Evolutionary conservation across 2,888 invertebrate species (phyloP), one percentile per base, ranked within the genome.

Genomic region (Ceramica pisi): DNA sequence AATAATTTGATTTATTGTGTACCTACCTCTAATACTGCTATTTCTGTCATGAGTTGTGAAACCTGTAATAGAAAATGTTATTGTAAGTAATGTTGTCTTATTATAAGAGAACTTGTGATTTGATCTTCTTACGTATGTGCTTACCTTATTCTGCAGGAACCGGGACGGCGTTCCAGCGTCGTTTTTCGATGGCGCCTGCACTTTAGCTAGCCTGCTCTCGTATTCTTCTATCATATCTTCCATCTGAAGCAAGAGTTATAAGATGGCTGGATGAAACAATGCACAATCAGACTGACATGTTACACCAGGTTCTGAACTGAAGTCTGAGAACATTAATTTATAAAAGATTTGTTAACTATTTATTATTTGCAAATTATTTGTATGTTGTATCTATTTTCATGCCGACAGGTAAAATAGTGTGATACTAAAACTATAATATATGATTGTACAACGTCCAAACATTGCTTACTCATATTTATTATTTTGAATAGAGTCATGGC

Each of bases 221-320:
- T 94, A 93, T 50, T 95, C 95, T 67, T 95, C 94, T 2, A 73
- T 78, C 89, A 93, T 89, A 12, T 94, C 94, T 1, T 93, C 90
- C 90, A 93, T 94, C 95, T 95, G 19, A 14, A 69, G 35, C 41
- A 51, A 19, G 12, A 23, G 2, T 19, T 5, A 9, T 38, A 53
- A 14, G 23, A 8, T 38, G 12, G 16, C 8, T 8, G 50, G 23
- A 38, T 23, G 10, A 2, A 50, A 50, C 1, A n/a, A 16, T 8
- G 8, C 23, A 46, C 1, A 26, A 46, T 31, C 9, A 31, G 21
- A 16, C n/a, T 16, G 31, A 16, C 16, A 16, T 2, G 41, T 41
- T 41, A 41, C 41, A 14, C 41, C 41, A 14, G 41, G 14, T 41
- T 41, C 41, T 41, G 12, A 41, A 12, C 12, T 41, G 3, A 31